A percentile compares a stretch with the other conserved stretches of the same genome.
Evolutionary conservation across 2,888 invertebrate genomes (phyloP).

Genomic region (Trisateles emortualis): DNA sequence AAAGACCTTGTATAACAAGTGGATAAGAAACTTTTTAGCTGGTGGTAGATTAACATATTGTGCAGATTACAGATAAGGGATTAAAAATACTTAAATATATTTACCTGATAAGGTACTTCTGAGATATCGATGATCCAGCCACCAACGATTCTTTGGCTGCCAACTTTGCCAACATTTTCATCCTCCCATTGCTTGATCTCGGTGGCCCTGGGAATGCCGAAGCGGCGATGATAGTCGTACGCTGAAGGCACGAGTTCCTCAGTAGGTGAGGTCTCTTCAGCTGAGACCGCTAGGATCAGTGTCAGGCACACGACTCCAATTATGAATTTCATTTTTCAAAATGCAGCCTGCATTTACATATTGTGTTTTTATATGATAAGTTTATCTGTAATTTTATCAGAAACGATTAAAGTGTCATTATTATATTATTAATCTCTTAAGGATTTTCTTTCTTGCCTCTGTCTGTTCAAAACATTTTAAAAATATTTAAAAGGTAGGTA

Average conservation of each 20-base stretch:
- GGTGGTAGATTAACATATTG: no score
- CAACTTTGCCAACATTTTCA: slow-evolving; percentile 19
- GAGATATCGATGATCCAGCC: slow-evolving; percentile 56
- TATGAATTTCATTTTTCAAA: slow-evolving; percentile 29
- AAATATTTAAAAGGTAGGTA: no score
- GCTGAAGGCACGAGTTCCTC: background rate
- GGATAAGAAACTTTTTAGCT: no score
- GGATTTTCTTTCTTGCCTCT: no score
- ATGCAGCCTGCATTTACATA: background rate
- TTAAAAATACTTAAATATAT: no score
- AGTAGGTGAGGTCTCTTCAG: slow-evolving; percentile 3
- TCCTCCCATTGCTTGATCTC: slow-evolving; percentile 56
- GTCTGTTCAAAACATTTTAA: no score
- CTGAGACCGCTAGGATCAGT: slow-evolving; percentile 12
- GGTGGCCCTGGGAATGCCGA: slow-evolving; percentile 61
- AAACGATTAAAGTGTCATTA: no score
- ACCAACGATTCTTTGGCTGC: slow-evolving; percentile 59
- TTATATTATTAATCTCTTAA: no score
- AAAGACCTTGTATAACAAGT: no score
- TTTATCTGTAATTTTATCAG: background rate
- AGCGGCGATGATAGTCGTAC: slow-evolving; percentile 33
- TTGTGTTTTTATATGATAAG: background rate
- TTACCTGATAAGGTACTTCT: slow-evolving; percentile 69
- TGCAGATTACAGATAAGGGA: no score
- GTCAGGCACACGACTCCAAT: slow-evolving; percentile 14